Percentiles rank a stretch among this genome's conserved stretches.
Conservation (phyloP, 2,888 invertebrate species). For the Ctena decussata region DNA sequence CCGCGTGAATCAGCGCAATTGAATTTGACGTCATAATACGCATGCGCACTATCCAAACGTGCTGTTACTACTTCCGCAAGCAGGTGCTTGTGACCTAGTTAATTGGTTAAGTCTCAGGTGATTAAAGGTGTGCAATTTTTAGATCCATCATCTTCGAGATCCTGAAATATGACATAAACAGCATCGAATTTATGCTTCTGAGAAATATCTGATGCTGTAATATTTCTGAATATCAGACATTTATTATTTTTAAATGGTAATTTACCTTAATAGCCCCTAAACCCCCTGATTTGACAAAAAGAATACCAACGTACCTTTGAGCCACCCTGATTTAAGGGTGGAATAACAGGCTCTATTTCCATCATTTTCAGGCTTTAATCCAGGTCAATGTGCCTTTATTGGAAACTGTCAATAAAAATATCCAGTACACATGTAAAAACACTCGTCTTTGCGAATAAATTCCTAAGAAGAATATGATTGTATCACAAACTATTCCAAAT, state of each 20-base stretch:
- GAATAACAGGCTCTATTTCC: constrained; percentile 71
- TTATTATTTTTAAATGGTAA: no score
- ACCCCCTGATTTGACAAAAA: no score
- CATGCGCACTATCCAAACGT: constrained; percentile 50
- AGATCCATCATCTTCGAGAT: no score
- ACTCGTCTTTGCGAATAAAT: neutral
- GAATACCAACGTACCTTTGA: constrained; percentile 67
- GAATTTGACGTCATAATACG: constrained; percentile 75
- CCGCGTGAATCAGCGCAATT: constrained; percentile 75
- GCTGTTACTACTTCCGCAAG: constrained; percentile 57
- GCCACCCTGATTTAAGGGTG: constrained; percentile 58
- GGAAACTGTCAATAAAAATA: neutral
- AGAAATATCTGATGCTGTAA: neutral
- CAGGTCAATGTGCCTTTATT: neutral
- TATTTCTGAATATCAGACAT: no score
- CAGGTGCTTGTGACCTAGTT: constrained; percentile 59
- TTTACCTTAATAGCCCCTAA: no score
- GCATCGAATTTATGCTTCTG: neutral
- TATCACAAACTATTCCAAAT: neutral
- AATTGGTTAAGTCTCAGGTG: neutral
- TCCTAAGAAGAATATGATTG: neutral
- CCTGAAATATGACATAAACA: no score
- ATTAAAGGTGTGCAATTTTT: no score
- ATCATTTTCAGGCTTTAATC: constrained; percentile 70
- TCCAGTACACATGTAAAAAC: no score